Base-by-base conservation (phyloP, 35 echinoderm and acorn worm species). In the Heliocidaris tuberculata region DNA sequence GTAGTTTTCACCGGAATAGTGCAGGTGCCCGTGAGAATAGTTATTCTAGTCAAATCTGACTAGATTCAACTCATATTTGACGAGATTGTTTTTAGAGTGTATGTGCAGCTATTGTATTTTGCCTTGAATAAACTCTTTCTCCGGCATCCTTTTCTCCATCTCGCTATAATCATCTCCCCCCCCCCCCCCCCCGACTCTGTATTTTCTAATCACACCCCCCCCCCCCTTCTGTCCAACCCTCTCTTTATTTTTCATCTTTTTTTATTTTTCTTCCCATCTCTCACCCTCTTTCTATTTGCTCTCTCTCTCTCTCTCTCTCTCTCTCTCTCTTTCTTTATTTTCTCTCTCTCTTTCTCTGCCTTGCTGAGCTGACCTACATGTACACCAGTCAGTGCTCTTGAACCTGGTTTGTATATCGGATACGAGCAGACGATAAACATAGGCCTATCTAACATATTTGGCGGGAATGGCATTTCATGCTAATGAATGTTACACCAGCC, bases 391-490 rank as follows among this genome's bases (percentile, higher is more conserved):
- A 78, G 7, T 78, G 65, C 65, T 78, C 65, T 78, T 78, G 65
- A 78, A 78, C 65, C 65, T 78, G 65, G 65, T n/a, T 78, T 78
- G 65, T 78, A 19, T 78, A 78, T 78, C 7, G 35, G 65, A 78
- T 27, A 78, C 65, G 65, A 78, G 21, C 65, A 89, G 87, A 32
- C 47, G 87, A 32, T 48, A 89, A 89, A 89, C 87, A 89, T 89
- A 48, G 87, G 87, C 31, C 87, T 89, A 32, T 32, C 87, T 32
- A n/a, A 48, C 87, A 89, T 89, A 89, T 89, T 89, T 89, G 31
- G 87, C 87, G 87, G 87, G 87, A 89, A 48, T 89, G 47, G 87
- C 31, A 89, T 89, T 89, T 47, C 87, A 48, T 48, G 87, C 31
- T 89, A 89, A 89, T 89, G 31, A 48, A 89, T 47, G 87, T 89